These are phyloP conservation scores for Neoniphon sammara DNA, from an alignment of 2,797 vertebrate genomes.

Conservation along the genomic window DNA sequence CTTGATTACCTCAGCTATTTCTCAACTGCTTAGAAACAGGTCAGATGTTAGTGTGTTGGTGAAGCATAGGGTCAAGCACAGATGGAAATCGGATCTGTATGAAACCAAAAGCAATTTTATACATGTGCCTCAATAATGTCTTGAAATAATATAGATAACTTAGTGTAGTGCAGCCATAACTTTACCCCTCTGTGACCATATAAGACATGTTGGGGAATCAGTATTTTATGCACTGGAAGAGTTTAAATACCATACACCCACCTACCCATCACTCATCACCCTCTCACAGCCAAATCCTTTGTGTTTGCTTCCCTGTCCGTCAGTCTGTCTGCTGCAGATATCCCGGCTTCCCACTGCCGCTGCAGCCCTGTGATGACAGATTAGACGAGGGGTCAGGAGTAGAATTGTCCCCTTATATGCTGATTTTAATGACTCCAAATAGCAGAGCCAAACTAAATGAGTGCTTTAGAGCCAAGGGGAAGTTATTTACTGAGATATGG, in stretches of 20 bases:
- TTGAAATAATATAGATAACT: slow-evolving; percentile 29
- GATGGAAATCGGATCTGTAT: slow-evolving; percentile 52
- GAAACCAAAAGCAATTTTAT: slow-evolving; percentile 54
- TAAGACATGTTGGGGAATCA: neutral
- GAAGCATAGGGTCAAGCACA: slow-evolving; percentile 21
- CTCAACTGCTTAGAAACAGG: slow-evolving; percentile 21
- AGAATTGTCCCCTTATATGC: slow-evolving; percentile 58
- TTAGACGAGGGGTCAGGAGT: slow-evolving; percentile 46
- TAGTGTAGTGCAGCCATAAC: neutral
- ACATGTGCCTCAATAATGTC: slow-evolving; percentile 31
- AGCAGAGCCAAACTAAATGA: slow-evolving; percentile 56
- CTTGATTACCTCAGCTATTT: slow-evolving; percentile 38
- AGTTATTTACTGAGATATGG: slow-evolving; percentile 72
- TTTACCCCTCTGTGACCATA: slow-evolving; percentile 4
- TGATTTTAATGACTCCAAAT: slow-evolving; percentile 63
- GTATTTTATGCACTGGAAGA: neutral
- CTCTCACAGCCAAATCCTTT: neutral
- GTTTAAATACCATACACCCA: neutral
- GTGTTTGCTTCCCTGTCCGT: slow-evolving; percentile 20
- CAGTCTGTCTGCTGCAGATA: slow-evolving; percentile 18
- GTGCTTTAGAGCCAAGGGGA: slow-evolving; percentile 62
- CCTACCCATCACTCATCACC: neutral
- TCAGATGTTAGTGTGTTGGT: slow-evolving; percentile 37
- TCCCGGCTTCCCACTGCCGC: slow-evolving; percentile 43
- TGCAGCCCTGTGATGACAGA: slow-evolving; percentile 45